These are phyloP conservation scores for Geopemphigus sp. DNA, from an alignment of 1,140 invertebrate genomes.

Conservation along the genomic window DNA sequence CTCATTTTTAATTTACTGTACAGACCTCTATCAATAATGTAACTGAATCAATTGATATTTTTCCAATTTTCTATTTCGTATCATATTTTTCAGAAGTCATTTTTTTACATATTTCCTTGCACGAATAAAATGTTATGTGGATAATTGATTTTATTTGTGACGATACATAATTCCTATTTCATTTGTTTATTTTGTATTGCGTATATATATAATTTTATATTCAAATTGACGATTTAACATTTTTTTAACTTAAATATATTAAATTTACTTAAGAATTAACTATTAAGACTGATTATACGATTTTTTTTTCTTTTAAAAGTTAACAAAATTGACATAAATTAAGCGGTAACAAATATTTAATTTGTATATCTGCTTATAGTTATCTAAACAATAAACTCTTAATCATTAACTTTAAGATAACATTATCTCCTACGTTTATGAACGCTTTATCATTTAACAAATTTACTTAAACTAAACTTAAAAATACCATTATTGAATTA, in stretches of 20 bases:
- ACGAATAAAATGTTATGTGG: background rate
- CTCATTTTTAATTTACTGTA: background rate
- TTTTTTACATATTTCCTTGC: background rate
- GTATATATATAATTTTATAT: background rate
- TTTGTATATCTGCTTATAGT: background rate
- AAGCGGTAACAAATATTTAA: background rate
- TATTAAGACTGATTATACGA: constrained; percentile 7
- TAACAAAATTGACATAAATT: background rate
- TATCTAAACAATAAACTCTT: background rate
- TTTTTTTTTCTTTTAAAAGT: background rate
- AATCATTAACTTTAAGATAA: background rate
- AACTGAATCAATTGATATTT: background rate
- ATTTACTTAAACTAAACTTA: too few species aligned
- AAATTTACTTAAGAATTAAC: constrained; percentile 10
- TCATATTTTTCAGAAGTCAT: background rate
- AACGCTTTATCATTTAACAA: background rate
- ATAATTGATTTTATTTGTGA: background rate
- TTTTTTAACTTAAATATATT: background rate
- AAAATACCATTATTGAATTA: too few species aligned
- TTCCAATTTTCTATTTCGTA: background rate
- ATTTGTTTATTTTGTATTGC: background rate
- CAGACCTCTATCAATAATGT: too few species aligned
- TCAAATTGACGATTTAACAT: background rate
- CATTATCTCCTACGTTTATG: background rate
- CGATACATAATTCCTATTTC: background rate